These are phyloP conservation scores for Ariolimax columbianus DNA, from an alignment of 2,888 invertebrate genomes.

Conservation along the genomic window DNA sequence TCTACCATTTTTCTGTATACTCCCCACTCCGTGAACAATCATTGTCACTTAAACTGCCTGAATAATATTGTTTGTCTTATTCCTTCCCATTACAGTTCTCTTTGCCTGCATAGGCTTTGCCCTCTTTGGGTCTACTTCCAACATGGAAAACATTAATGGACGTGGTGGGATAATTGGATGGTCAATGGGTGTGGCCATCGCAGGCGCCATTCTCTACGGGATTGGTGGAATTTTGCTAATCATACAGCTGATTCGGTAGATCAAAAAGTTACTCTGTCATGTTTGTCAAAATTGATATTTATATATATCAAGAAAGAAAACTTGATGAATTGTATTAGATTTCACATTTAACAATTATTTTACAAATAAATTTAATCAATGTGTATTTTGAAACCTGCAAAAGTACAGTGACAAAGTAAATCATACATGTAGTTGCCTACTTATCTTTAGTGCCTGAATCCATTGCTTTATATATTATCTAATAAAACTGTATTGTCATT, in stretches of 20 bases:
- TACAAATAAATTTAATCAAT: background rate
- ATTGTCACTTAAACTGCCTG: background rate
- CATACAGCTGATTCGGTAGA: slow-evolving; percentile 52
- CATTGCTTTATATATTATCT: background rate
- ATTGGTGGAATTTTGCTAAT: slow-evolving; percentile 67
- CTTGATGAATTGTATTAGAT: background rate
- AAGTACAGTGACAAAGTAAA: background rate
- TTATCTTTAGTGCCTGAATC: background rate
- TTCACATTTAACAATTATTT: background rate
- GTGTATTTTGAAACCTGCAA: background rate
- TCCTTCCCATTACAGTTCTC: slow-evolving; percentile 35
- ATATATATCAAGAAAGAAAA: background rate
- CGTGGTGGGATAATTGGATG: slow-evolving; percentile 61
- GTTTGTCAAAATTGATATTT: background rate
- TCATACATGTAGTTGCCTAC: background rate
- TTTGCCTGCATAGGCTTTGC: slow-evolving; percentile 50
- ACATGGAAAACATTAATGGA: slow-evolving; percentile 20
- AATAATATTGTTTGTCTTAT: background rate
- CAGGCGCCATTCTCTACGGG: slow-evolving; percentile 63
- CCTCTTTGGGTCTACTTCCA: slow-evolving; percentile 34
- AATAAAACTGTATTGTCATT: too few relatives aligned
- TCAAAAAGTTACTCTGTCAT: background rate
- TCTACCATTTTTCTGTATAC: too few relatives aligned
- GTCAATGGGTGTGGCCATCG: slow-evolving; percentile 73
- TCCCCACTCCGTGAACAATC: too few relatives aligned